Evolutionary conservation across 2,797 vertebrate genomes (phyloP), one percentile per base, ranked within the genome.

Genomic region (Chlorospingus semifuscus): DNA sequence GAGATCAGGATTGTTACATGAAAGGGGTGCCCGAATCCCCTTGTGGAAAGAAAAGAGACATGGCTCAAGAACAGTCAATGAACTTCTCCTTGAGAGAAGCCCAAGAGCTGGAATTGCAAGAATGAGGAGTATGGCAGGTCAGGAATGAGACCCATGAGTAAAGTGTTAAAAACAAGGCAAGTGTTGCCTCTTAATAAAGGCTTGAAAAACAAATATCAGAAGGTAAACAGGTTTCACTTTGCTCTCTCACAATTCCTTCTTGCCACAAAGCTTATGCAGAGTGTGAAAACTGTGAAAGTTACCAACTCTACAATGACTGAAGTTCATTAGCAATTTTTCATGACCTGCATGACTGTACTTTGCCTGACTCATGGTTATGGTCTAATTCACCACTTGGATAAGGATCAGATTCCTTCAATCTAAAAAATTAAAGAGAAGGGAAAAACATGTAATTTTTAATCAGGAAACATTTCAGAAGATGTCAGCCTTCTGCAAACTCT

Each of bases 271-370:
- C n/a, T 63, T 63, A 66, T 8, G 27, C 9, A 39, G 52, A 59
- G 30, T 36, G 68, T 66, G 24, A 65, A 89, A 75, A 65, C 6
- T 1, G 2, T 22, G 24, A 89, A 61, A 83, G 42, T 26, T 85
- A 59, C 12, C 10, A 20, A 50, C 30, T 70, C 29, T 9, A 21
- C 29, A 36, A 41, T 0, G 0, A 68, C 39, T 0, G 0, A 64
- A 80, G 39, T 15, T 87, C 24, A 64, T 61, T 6, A 77, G 34
- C 42, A 89, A 7, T 71, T 71, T 42, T 71, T 50, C 15, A 69
- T 1, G 0, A 75, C 15, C 42, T 65, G 8, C 14, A 47, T 1
- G 27, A 68, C 50, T 44, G 18, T 57, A 12, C 20, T 50, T n/a
- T 37, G 26, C 36, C 32, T 41, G 13, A 57, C 12, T n/a, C 26